Conservation (phyloP, 23 tunicate species). For the Diplosoma virens region DNA sequence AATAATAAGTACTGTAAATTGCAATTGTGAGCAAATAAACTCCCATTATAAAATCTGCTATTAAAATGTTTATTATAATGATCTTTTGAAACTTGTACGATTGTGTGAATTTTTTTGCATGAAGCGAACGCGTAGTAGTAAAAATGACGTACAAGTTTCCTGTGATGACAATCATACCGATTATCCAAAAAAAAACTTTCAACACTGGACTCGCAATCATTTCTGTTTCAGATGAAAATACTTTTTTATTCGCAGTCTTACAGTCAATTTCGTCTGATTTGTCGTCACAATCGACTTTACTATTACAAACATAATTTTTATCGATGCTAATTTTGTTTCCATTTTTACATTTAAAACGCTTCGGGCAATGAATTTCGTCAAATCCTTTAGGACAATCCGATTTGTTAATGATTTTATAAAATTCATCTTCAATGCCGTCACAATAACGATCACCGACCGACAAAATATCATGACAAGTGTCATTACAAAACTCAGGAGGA, state of each 20-base stretch:
- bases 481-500: neutral
- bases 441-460: neutral
- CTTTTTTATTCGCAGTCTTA: neutral
- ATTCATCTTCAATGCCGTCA: neutral
- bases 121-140: neutral
- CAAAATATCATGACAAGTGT: neutral
- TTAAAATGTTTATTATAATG: neutral
- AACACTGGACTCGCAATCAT: neutral
- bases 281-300: neutral
- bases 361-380: neutral
- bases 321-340: neutral
- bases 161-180: neutral
- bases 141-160: neutral
- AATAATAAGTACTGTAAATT: neutral
- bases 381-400: neutral
- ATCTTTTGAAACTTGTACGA: neutral
- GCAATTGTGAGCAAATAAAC: conserved; percentile 6
- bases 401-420: neutral
- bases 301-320: neutral
- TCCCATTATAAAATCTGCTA: neutral
- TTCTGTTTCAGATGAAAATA: neutral
- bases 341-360: neutral
- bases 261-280: neutral
- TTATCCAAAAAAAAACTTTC: neutral
- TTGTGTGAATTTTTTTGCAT: neutral